phyloP scores from a whole-genome alignment of 2,113 vertebrate species.

The rabbit (Oryctolagus cuniculus) region DNA sequence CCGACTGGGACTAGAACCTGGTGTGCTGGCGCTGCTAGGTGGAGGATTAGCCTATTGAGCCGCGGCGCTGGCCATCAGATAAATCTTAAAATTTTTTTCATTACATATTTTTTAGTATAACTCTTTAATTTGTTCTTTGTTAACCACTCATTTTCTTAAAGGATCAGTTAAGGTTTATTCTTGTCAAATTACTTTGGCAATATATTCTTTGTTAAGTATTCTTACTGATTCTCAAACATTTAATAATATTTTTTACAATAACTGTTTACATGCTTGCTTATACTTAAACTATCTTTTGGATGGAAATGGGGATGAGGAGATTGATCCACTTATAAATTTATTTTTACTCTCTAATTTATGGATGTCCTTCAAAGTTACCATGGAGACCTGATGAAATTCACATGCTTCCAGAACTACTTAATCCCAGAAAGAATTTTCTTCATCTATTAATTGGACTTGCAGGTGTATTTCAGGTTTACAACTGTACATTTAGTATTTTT shows the following conservation, averaged over 20 bases:
- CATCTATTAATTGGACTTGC: not conserved
- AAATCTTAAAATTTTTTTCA: not conserved
- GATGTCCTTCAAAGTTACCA: not conserved
- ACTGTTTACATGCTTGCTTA: not conserved
- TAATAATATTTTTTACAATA: not conserved
- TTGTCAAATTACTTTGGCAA: not conserved
- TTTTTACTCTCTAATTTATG: not conserved
- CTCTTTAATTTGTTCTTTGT: conserved; percentile 22
- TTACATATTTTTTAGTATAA: not conserved
- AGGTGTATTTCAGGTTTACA: conserved; percentile 6
- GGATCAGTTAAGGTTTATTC: not conserved
- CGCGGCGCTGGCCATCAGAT: too few relatives aligned
- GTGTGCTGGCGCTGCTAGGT: too few relatives aligned
- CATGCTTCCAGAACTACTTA: conserved; percentile 16
- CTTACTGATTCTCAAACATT: not conserved
- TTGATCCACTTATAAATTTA: not conserved
- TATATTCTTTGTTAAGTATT: conserved; percentile 9
- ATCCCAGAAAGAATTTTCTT: not conserved
- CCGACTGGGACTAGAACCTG: too few relatives aligned
- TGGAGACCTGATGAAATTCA: conserved; percentile 17
- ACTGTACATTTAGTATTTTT: conserved; percentile 17
- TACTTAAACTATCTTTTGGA: not conserved
- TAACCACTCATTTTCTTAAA: not conserved
- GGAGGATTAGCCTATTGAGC: too few relatives aligned
- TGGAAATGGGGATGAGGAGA: not conserved